phyloP scores from a whole-genome alignment of 2,797 vertebrate genomes.

The Columba guinea region DNA sequence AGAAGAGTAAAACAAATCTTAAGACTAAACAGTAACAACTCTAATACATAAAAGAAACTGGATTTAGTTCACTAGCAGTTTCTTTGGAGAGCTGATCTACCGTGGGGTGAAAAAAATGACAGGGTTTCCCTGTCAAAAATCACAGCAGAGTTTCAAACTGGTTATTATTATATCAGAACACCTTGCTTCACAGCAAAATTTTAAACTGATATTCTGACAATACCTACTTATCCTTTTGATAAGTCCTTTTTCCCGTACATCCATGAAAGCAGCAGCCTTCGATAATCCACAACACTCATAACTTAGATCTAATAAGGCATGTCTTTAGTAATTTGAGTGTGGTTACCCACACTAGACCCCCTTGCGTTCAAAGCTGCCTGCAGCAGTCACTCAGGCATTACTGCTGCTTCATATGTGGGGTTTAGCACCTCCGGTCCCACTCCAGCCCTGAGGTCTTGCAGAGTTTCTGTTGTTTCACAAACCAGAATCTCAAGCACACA shows the following conservation, averaged over 20 bases:
- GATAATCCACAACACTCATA: not conserved
- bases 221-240: not conserved
- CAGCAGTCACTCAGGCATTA: not conserved
- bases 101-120: not conserved
- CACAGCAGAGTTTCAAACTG: not conserved
- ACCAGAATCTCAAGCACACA: not conserved
- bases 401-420: not conserved
- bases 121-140: not conserved
- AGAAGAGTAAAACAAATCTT: not conserved
- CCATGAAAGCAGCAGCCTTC: not conserved
- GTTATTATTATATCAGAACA: not conserved
- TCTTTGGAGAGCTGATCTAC: not conserved
- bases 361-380: not conserved
- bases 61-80: not conserved
- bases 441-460: not conserved
- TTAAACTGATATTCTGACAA: not conserved
- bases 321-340: not conserved
- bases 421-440: not conserved
- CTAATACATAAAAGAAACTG: not conserved
- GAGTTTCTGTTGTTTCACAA: not conserved
- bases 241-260: not conserved
- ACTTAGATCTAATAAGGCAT: not conserved
- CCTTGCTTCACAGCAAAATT: not conserved
- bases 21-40: not conserved
- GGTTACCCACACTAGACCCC: not conserved